Conservation (phyloP, 2,888 invertebrate species). For the Palloptera scutellata region DNA sequence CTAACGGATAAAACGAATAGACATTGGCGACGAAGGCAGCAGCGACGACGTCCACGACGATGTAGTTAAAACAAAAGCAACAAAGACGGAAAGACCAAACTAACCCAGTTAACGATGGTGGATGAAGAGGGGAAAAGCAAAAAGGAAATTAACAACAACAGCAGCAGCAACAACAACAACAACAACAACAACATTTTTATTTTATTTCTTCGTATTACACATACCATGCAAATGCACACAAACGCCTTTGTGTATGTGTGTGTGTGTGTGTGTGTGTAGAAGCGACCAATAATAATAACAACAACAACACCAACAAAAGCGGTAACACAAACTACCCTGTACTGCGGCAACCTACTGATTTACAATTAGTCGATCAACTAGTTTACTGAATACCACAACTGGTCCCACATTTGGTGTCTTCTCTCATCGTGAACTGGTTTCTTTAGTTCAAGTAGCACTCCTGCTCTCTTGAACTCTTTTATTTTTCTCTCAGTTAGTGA, state of each 20-base stretch:
- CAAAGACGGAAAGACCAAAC: constrained; percentile 46
- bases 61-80: constrained; percentile 27
- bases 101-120: constrained; percentile 45
- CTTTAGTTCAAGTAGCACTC: too few relatives aligned
- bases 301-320: too few relatives aligned
- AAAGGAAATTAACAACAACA: constrained; percentile 15
- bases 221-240: too few relatives aligned
- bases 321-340: too few relatives aligned
- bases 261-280: constrained; percentile 8
- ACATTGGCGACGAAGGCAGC: constrained; percentile 15
- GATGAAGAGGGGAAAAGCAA: constrained; percentile 8
- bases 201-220: constrained; percentile 24
- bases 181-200: constrained; percentile 2
- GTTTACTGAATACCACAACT: too few relatives aligned
- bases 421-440: too few relatives aligned
- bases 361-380: too few relatives aligned
- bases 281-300: constrained; percentile 9
- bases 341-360: too few relatives aligned
- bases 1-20: constrained; percentile 16
- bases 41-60: constrained; percentile 1
- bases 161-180: constrained; percentile 25
- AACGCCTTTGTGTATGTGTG: constrained; percentile 13
- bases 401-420: too few relatives aligned
- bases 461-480: too few relatives aligned
- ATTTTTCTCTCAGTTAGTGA: too few relatives aligned